Percentiles rank a stretch among this genome's conserved stretches.
Evolutionary conservation across 2,888 invertebrate species (phyloP).

Genomic region (Cabera pusaria): DNA sequence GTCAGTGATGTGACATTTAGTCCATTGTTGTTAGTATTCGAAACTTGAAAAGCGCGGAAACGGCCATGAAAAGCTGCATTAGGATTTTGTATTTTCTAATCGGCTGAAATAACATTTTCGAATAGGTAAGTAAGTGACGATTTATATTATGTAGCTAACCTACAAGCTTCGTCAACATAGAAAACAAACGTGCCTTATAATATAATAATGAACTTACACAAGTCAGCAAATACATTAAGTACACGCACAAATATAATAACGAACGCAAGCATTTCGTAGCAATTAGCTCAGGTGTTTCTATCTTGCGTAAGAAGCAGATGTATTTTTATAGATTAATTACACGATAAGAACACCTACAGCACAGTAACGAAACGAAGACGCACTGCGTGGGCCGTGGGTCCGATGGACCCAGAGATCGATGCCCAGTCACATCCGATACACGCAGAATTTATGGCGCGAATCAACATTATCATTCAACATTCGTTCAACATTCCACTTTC

Average conservation of each 20-base stretch:
- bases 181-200: no score
- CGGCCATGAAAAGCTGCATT: constrained; percentile 3
- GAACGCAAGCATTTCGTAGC: constrained; percentile 7
- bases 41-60: constrained; percentile 4
- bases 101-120: no score
- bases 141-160: no score
- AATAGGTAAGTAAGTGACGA: no score
- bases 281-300: constrained; percentile 23
- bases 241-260: neutral
- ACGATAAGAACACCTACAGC: constrained; percentile 39
- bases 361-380: constrained; percentile 41
- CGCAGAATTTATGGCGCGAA: constrained; percentile 52
- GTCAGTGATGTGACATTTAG: constrained; percentile 25
- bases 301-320: constrained; percentile 24
- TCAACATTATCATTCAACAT: constrained; percentile 32
- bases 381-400: constrained; percentile 43
- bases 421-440: constrained; percentile 44
- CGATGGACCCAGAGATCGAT: constrained; percentile 39
- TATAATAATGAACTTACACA: no score
- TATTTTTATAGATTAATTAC: constrained; percentile 38
- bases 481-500: constrained; percentile 34
- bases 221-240: no score
- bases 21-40: constrained; percentile 1
- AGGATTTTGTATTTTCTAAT: no score
- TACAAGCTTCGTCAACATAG: no score